Evolutionary conservation across 1,140 invertebrate species (phyloP).

Genomic region (Hypsibius dujardini): DNA sequence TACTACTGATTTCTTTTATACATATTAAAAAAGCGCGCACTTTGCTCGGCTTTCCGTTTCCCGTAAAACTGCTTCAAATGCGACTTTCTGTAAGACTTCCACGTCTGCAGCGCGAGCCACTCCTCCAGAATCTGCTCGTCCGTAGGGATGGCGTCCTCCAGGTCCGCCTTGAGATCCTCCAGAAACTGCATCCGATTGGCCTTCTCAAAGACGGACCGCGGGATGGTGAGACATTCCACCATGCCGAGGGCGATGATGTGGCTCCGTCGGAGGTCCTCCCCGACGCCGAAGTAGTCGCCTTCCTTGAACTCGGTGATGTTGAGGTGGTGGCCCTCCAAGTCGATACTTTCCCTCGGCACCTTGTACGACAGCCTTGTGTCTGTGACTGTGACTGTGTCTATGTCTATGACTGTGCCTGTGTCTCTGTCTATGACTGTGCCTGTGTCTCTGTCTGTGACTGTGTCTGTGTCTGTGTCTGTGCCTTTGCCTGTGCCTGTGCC

Average conservation of each 20-base stretch:
- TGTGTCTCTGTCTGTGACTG: too few relatives aligned
- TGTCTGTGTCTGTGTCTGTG: too few relatives aligned
- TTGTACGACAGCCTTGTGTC: neutral
- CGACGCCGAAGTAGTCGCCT: neutral
- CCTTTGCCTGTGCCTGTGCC: too few relatives aligned
- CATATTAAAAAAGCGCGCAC: neutral
- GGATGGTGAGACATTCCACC: neutral
- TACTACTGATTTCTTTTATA: neutral
- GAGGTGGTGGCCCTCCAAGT: neutral
- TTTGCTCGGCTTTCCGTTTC: neutral
- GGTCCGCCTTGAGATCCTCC: slow-evolving; percentile 4
- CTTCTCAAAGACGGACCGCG: neutral
- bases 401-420: too few relatives aligned
- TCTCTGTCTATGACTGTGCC: too few relatives aligned
- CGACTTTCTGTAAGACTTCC: neutral
- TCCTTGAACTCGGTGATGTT: neutral
- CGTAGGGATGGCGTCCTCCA: slow-evolving; percentile 1
- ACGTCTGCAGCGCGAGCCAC: neutral
- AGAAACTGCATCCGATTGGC: slow-evolving; percentile 5
- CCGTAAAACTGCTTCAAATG: neutral
- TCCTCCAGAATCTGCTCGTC: slow-evolving; percentile 5
- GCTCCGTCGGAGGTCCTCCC: neutral
- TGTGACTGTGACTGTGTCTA: too few relatives aligned
- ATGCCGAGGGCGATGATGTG: neutral
- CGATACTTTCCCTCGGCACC: neutral